Conservation (phyloP, 2,888 invertebrate genomes). For the Eupithecia vulgata region DNA sequence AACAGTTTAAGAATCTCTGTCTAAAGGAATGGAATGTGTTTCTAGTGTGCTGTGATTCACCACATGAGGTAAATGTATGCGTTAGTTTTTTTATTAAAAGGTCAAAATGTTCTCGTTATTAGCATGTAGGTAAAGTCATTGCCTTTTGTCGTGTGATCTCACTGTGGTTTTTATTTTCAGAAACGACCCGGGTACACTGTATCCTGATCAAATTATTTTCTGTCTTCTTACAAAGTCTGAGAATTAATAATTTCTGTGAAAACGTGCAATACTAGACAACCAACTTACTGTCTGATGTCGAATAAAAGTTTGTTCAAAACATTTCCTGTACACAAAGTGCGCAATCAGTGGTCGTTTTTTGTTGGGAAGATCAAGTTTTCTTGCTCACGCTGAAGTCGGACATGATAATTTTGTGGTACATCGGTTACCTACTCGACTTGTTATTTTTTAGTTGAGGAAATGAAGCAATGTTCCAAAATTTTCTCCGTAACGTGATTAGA, state of each 20-base stretch:
- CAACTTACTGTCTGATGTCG: slow-evolving; percentile 39
- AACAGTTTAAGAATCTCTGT: not conserved
- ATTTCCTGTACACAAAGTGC: slow-evolving; percentile 62
- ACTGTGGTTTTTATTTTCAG: slow-evolving; percentile 51
- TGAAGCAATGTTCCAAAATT: slow-evolving; percentile 57
- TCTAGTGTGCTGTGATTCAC: slow-evolving; percentile 36
- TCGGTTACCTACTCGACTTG: slow-evolving; percentile 51
- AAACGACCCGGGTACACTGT: slow-evolving; percentile 27
- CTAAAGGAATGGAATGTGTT: slow-evolving; percentile 4
- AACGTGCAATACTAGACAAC: slow-evolving; percentile 46
- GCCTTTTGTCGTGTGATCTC: slow-evolving; percentile 47
- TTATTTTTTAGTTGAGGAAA: slow-evolving; percentile 54
- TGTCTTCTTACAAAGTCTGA: not conserved
- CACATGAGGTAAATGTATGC: slow-evolving; percentile 33
- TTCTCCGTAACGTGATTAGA: slow-evolving; percentile 56
- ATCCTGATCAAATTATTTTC: slow-evolving; percentile 12
- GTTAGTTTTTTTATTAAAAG: slow-evolving; percentile 43
- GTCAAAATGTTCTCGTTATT: slow-evolving; percentile 39
- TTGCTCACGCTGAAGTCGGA: slow-evolving; percentile 56
- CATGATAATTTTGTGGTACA: slow-evolving; percentile 60
- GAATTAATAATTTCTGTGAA: slow-evolving; percentile 40
- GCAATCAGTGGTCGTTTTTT: slow-evolving; percentile 62
- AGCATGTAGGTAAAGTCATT: slow-evolving; percentile 25
- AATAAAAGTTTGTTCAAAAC: slow-evolving; percentile 55
- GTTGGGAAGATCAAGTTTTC: slow-evolving; percentile 59